Base-by-base conservation (phyloP, 2,797 vertebrate species). In the Thripadectes ignobilis region DNA sequence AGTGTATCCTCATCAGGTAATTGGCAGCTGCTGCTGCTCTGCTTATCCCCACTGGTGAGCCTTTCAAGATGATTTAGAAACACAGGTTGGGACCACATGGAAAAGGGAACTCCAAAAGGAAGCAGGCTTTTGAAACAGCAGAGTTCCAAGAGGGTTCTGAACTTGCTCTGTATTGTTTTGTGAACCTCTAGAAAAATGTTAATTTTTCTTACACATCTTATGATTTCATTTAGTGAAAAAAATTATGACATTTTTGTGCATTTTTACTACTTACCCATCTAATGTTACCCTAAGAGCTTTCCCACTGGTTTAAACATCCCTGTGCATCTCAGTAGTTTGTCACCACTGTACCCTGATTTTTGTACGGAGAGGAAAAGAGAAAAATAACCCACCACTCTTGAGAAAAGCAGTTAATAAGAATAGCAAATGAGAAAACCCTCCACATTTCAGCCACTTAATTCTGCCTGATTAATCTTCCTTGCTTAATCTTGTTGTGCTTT, bases 1-100 rank as follows among this genome's bases (percentile, higher is more conserved):
- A 99, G 95, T 99, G 99, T 45, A 98, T 99, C 94, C 99, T 99
- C 68, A 99, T 99, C 98, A 99, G 99, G 99, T 99, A 96, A 97
- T 83, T 14, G 14, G 3, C 7, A 18, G 4, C 18, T 4, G 48
- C 69, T 49, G 48, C 68, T 67, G 55, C 52, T 74, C 52, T 24
- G 43, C 11, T 90, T 22, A 4, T 7, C 69, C 29, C 34, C 34
- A n/a, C 2, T 0, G 2, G 18, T 23, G 27, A 71, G 54, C 52
- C 30, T 52, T 72, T 54, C 3, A 0, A 14, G 43, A 38, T n/a
- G 34, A 6, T 80, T 39, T 54, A 38, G 58, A 41, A 71, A 12
- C 13, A 1, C 6, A 19, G 24, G 15, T 34, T 46, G 82, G 52
- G 51, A 43, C 22, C 10, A 3, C 0, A 0, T 34, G 29, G 39